Evolutionary conservation across 2,888 invertebrate genomes (phyloP), one percentile per base, ranked within the genome.

Genomic region (Mayetiola destructor): DNA sequence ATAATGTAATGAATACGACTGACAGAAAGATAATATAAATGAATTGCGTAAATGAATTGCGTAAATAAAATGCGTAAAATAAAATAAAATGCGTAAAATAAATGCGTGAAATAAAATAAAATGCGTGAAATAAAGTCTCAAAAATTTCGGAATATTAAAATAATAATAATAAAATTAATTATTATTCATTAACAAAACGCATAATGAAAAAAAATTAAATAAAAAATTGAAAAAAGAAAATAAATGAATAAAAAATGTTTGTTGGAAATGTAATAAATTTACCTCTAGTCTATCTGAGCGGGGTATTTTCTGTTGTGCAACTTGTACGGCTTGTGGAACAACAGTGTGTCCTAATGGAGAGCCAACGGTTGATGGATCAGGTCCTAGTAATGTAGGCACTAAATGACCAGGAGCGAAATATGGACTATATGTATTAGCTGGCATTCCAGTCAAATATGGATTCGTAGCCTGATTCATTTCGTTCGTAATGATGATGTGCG

Each of bases 221-320:
- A 32, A 32, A 32, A 32, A 32, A 32, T 9, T 9, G 12, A 32
- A 32, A 32, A 32, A 9, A 9, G 12, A 32, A 32, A 32, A 9
- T 9, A 32, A 32, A 32, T 32, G 32, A 32, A 32, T 32, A 32
- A 32, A 32, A 32, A 32, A 9, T 32, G 12, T 32, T 32, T 12
- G 12, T 9, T 32, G 32, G 4, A 40, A 52, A 53, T 16, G 2
- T 20, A 53, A 29, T 53, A 10, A 53, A 16, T 53, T 82, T 81
- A 93, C 94, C 92, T 94, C 93, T 77, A 94, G 84, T 78, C 94
- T 83, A 77, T 93, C 93, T 73, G 91, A 86, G 76, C 93, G 85
- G 67, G 89, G 88, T 81, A 92, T 81, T 79, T 94, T 93, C 79
- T 92, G 92, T 77, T 91, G 86, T 76, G 85, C 87, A 73, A 85